Base-by-base conservation (phyloP, 2,113 vertebrate species). In the Proteles cristata region DNA sequence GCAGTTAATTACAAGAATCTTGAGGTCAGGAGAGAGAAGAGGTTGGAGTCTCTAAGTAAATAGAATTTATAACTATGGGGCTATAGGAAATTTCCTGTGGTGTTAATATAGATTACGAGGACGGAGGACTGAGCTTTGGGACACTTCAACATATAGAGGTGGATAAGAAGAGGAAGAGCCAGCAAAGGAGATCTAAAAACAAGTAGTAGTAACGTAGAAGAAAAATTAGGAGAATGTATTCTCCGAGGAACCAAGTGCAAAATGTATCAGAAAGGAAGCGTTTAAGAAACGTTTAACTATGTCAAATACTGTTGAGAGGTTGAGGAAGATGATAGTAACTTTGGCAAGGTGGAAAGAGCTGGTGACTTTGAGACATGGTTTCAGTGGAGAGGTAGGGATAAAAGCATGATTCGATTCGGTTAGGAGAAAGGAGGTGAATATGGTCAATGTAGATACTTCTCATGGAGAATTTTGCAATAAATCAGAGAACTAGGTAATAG, bases 291-390 rank as follows among this genome's bases (percentile, higher is more conserved):
- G 39, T 85, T 93, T 82, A 66, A 35, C 68, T 39, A 11, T 88
- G 43, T 93, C 33, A 66, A 1, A 28, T 91, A 53, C 14, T 58
- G 53, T 65, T 79, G 43, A 94, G 43, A 90, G 33, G 7, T 19
- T 96, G 63, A 79, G 48, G 63, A 89, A 86, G 35, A 43, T 79
- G 89, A 87, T 14, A 39, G 6, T 84, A 48, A 14, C 66, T 93
- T 96, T 97, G 74, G 76, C 73, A 92, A 73, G 73, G n/a, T 89
- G 11, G 63, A 86, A 91, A 84, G 74, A 85, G 21, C 28, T 87
- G 48, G 39, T 87, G 91, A 85, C 26, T 12, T 86, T 95, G 79
- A 92, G 87, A 43, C 91, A 35, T 45, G 31, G 28, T 95, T 77
- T 97, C 33, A 66, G 50, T 91, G 35, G 61, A 93, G 28, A 87